Evolutionary conservation across 2,888 invertebrate species (phyloP), one percentile per base, ranked within the genome.

Genomic region (Meteorus colon): DNA sequence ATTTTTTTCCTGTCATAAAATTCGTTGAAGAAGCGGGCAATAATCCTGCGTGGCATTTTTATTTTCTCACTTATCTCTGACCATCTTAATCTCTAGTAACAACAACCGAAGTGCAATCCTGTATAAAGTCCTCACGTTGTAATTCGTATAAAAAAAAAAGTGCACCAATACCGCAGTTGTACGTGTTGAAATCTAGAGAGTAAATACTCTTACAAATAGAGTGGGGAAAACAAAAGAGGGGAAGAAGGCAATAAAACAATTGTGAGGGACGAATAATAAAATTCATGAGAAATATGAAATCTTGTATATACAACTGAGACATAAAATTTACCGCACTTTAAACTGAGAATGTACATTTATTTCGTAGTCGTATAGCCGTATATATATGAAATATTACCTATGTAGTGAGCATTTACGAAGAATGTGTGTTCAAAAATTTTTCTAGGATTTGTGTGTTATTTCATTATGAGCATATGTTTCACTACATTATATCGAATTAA

Each of bases 261-360:
- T 55, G 55, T 55, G 19, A 55, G n/a, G 55, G 55, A 19, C n/a
- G 55, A 55, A 55, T 55, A 55, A 55, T 55, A 55, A 55, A 55
- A 55, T 55, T 55, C 55, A 48, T n/a, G 48, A 48, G 48, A 24
- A 55, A 55, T 55, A 1, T 19, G 8, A 55, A 55, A 19, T 55
- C 19, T 19, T 24, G n/a, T 19, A 55, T 19, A 55, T 55, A 55
- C 55, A 55, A 55, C 19, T 19, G 19, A 5, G 8, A 55, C 55
- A 55, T 55, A 55, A 55, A 55, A 55, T 24, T 55, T 55, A 55
- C 51, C 55, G n/a, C 55, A 55, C 55, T 55, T 19, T 24, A 19
- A 55, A 16, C 55, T 55, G n/a, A 2, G 55, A 55, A 24, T 55
- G 5, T 1, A 55, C 55, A 55, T 55, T 55, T 8, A 55, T 19